Conservation (phyloP, 2,797 vertebrate genomes). For the Lepilemur septentrionalis region DNA sequence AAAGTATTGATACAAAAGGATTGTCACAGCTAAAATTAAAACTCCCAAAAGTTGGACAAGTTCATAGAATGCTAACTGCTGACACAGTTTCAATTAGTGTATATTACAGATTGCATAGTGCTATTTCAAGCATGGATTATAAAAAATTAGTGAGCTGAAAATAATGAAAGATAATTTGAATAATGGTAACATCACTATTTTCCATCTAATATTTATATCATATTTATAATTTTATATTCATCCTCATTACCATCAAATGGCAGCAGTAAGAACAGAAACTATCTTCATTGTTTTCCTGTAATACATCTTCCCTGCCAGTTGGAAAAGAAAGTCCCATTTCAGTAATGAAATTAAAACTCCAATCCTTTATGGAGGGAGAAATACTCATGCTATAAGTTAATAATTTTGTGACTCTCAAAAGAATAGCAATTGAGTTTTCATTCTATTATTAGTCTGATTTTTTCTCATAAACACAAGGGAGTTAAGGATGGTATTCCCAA, state of each 20-base stretch:
- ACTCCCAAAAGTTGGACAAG: slow-evolving; percentile 22
- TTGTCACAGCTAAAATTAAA: neutral
- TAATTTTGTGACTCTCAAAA: slow-evolving; percentile 40
- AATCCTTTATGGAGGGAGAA: neutral
- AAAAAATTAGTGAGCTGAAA: slow-evolving; percentile 75
- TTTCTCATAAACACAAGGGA: neutral
- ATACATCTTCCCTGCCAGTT: slow-evolving; percentile 30
- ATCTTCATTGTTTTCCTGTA: slow-evolving; percentile 18
- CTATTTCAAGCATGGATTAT: slow-evolving; percentile 67
- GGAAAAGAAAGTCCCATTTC: slow-evolving; percentile 58
- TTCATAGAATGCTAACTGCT: slow-evolving; percentile 62
- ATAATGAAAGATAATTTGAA: slow-evolving; percentile 76
- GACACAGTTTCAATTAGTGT: slow-evolving; percentile 69
- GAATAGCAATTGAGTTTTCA: slow-evolving; percentile 22
- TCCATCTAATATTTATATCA: slow-evolving; percentile 73
- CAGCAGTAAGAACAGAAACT: slow-evolving; percentile 39
- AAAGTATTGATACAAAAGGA: neutral
- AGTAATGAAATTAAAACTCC: slow-evolving; percentile 38
- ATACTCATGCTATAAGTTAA: neutral
- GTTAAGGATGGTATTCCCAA: neutral
- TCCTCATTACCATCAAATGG: slow-evolving; percentile 47
- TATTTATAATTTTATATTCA: slow-evolving; percentile 65
- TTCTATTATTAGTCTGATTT: neutral
- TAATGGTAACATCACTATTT: slow-evolving; percentile 63
- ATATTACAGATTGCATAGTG: slow-evolving; percentile 56